These are phyloP conservation scores for Scaptomyza caliginosa DNA, from an alignment of 2,888 invertebrate genomes.

Conservation along the genomic window DNA sequence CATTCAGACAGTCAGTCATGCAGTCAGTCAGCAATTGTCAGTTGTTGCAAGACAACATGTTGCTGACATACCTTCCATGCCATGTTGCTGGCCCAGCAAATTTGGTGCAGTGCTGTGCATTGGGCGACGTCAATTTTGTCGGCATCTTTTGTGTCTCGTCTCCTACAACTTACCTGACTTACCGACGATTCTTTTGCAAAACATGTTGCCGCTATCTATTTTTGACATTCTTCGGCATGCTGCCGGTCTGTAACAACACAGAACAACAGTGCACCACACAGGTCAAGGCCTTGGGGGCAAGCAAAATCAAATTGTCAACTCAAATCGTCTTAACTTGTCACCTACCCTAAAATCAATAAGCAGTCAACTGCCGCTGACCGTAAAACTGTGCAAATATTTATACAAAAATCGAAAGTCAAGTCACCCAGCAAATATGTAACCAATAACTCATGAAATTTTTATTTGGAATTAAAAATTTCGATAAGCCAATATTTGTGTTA, in stretches of 20 bases:
- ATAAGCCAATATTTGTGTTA: slow-evolving; percentile 63
- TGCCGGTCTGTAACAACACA: slow-evolving; percentile 1
- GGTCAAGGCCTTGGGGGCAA: slow-evolving; percentile 58
- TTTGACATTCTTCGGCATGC: slow-evolving; percentile 44
- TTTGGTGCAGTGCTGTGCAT: slow-evolving; percentile 49
- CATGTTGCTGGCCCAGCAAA: slow-evolving; percentile 54
- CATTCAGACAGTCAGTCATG: slow-evolving; percentile 48
- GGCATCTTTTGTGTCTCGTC: slow-evolving; percentile 54
- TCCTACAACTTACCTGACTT: slow-evolving; percentile 54
- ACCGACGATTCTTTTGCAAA: slow-evolving; percentile 9
- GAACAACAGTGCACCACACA: slow-evolving; percentile 1
- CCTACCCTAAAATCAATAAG: slow-evolving; percentile 38
- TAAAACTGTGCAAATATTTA: slow-evolving; percentile 72
- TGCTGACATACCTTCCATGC: slow-evolving; percentile 52
- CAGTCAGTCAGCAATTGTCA: slow-evolving; percentile 54
- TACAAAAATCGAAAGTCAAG: slow-evolving; percentile 63
- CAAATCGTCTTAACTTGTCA: slow-evolving; percentile 17
- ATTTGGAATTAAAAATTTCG: slow-evolving; percentile 37
- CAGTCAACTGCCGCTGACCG: slow-evolving; percentile 55
- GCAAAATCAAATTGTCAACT: slow-evolving; percentile 14
- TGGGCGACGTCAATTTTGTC: slow-evolving; percentile 37
- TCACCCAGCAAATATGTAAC: slow-evolving; percentile 61
- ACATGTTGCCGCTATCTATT: slow-evolving; percentile 28
- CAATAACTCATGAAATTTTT: slow-evolving; percentile 33
- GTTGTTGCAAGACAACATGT: slow-evolving; percentile 58